Conservation (phyloP, 2,888 invertebrate genomes). For the Lamellibrachia columna region DNA sequence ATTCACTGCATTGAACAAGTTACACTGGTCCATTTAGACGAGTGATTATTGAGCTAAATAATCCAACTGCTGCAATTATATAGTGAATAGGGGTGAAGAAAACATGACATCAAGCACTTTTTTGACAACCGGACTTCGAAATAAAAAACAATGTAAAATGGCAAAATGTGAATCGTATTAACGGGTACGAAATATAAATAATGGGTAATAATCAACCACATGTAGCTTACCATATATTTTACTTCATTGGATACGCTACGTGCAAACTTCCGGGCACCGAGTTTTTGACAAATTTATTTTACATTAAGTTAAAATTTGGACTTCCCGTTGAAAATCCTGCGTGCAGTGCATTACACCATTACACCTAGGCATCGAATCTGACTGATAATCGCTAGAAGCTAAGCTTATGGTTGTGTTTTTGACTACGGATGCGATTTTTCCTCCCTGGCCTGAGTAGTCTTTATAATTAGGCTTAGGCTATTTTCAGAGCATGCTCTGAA, state of each 20-base stretch:
- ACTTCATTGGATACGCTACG: background rate
- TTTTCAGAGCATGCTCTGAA: too few species aligned
- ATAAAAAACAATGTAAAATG: background rate
- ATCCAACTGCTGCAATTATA: too few species aligned
- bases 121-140: background rate
- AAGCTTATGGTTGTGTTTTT: background rate
- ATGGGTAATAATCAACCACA: background rate
- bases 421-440: background rate
- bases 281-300: background rate
- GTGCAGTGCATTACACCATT: background rate
- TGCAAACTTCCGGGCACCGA: background rate
- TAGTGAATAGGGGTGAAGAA: background rate
- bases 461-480: too few species aligned
- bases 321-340: background rate
- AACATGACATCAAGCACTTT: background rate
- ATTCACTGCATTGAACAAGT: conserved; percentile 29
- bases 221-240: background rate
- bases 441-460: too few species aligned
- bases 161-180: background rate
- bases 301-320: background rate
- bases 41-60: background rate
- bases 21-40: background rate
- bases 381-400: background rate
- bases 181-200: background rate
- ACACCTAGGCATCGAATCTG: background rate